These are phyloP conservation scores for Phoxinus phoxinus DNA, from an alignment of 2,113 vertebrate genomes.

Conservation along the genomic window DNA sequence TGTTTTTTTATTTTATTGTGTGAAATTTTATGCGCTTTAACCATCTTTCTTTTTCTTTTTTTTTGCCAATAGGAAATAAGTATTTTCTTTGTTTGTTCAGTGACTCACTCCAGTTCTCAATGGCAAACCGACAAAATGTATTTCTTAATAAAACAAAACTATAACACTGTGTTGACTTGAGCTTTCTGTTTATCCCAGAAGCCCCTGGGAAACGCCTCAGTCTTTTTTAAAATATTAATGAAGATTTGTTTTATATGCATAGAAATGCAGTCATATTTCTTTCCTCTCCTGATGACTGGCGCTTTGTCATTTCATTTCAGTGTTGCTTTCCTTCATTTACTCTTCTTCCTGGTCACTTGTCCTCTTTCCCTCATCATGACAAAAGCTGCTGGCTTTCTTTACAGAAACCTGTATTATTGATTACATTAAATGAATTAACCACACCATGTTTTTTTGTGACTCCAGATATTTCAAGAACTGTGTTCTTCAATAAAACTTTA, in stretches of 20 bases:
- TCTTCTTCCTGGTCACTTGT: not conserved
- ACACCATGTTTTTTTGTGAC: not conserved
- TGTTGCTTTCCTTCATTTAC: not conserved
- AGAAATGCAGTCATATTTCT: not conserved
- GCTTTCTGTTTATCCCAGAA: not conserved
- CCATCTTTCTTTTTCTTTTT: not conserved
- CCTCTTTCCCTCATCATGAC: no score
- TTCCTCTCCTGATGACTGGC: not conserved
- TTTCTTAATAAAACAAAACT: constrained; percentile 35
- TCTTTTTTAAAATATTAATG: constrained; percentile 30
- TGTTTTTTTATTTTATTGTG: constrained; percentile 4
- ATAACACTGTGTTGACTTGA: constrained; percentile 30
- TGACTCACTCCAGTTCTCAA: not conserved
- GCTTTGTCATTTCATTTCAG: not conserved
- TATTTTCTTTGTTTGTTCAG: not conserved
- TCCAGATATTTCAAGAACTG: not conserved
- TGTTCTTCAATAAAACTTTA: not conserved
- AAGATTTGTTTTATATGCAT: constrained; percentile 31
- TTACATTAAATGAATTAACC: not conserved
- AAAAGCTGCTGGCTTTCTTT: not conserved
- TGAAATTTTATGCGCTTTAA: not conserved
- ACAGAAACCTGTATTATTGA: not conserved
- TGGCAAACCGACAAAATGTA: constrained; percentile 4
- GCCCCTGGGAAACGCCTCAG: not conserved
- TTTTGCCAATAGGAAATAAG: constrained; percentile 4